Evolutionary conservation across 1,140 invertebrate species (phyloP), one percentile per base, ranked within the genome.

Genomic region (Aphidius gifuensis): DNA sequence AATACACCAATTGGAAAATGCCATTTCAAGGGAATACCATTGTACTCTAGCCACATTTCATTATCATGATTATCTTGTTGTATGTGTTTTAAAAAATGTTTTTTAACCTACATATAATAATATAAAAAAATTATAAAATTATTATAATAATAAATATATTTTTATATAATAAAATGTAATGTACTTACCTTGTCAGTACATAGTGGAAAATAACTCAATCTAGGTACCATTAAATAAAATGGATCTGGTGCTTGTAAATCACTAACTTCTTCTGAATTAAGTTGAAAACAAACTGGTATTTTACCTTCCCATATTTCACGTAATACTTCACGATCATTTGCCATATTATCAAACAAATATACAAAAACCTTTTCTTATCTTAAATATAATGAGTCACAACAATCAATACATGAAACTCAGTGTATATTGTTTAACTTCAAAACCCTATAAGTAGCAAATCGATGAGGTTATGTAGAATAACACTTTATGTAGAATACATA

Each of bases 1-100:
- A 98, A 82, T 39, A 98, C 89, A 55, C 97, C 97, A 69, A 99
- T 93, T 16, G 97, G 97, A 83, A 95, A 93, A 77, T 99, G 95
- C 90, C 95, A 96, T 81, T 96, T 97, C 16, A 99, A 79, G 9
- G 96, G 93, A 62, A 87, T 88, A 21, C 93, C 93, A 83, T 96
- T 93, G 74, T 87, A 96, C 72, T 98, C 95, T 47, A 99, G 82
- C 96, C 96, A 99, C 85, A 98, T 92, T 77, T 97, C 94, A 73
- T 87, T 87, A 51, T 92, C 89, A 61, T 90, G 86, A 76, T 91
- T 88, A 66, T 94, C 91, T 73, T 88, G 87, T 55, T 89, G 87
- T 72, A 96, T 85, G 75, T 89, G 91, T 64, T 90, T 85, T 61
- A 89, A 82, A 80, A 97, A 97, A 82, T 97, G 92, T 78, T 94